Percentiles rank a stretch among this genome's conserved stretches.
phyloP scores from a whole-genome alignment of 2,113 vertebrate genomes.

The Malurus cyaneus region DNA sequence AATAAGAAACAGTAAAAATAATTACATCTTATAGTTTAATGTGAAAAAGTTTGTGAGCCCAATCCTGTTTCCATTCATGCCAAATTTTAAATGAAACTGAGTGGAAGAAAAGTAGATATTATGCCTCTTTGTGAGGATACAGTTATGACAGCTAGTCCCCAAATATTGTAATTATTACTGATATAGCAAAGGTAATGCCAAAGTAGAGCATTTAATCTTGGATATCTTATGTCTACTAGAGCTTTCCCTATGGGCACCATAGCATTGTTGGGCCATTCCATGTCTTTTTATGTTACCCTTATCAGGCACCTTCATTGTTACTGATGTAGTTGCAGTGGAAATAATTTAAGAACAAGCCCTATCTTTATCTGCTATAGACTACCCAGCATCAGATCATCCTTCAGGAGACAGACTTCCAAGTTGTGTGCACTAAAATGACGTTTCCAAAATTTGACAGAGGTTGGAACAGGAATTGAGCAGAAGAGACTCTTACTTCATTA shows the following conservation, averaged over 20 bases:
- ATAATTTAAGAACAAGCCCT: background rate
- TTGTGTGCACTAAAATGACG: background rate
- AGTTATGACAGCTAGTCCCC: background rate
- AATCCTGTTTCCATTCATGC: constrained; percentile 4
- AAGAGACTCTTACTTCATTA: background rate
- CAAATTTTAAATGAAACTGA: constrained; percentile 1
- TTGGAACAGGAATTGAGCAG: background rate
- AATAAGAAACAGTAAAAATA: constrained; percentile 30
- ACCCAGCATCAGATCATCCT: background rate
- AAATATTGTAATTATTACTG: constrained; percentile 16
- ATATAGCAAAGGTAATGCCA: background rate
- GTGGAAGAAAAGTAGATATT: constrained; percentile 12
- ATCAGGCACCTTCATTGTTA: fast-evolving
- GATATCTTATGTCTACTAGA: background rate
- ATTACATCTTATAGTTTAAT: background rate
- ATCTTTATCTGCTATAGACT: background rate
- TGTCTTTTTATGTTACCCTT: background rate
- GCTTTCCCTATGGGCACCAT: background rate
- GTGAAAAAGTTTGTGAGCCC: background rate
- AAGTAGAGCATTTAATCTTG: background rate
- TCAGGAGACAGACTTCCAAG: background rate
- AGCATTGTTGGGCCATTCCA: background rate
- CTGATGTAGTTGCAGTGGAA: background rate
- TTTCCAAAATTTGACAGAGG: background rate
- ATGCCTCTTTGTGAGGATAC: background rate